Evolutionary conservation across 2,113 vertebrate genomes (phyloP).

Genomic region (Pimephales promelas): DNA sequence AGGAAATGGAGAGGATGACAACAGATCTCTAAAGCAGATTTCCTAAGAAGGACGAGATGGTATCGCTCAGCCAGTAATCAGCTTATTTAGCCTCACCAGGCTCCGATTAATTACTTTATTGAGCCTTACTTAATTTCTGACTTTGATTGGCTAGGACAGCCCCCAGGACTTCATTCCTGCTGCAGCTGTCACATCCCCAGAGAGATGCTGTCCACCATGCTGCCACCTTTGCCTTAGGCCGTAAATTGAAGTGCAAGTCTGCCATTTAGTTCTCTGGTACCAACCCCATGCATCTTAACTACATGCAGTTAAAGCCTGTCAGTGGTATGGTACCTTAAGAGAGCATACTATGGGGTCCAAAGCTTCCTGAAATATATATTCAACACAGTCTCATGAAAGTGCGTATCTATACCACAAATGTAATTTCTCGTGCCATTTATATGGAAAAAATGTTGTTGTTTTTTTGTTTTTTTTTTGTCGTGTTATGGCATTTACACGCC

Average conservation of each 20-base stretch:
- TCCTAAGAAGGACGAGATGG: conserved; percentile 41
- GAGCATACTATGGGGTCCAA: conserved; percentile 6
- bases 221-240: background rate
- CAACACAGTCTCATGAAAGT: too few species aligned
- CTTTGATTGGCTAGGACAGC: conserved; percentile 49
- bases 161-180: conserved; percentile 17
- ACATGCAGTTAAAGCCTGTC: background rate
- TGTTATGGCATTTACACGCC: too few species aligned
- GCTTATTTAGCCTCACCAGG: conserved; percentile 47
- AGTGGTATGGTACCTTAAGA: conserved; percentile 8
- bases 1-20: conserved; percentile 18
- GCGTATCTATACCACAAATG: too few species aligned
- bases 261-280: conserved; percentile 26
- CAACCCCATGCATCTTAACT: background rate
- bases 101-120: conserved; percentile 60
- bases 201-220: background rate
- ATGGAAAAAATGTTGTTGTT: too few species aligned
- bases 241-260: background rate
- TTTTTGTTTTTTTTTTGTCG: too few species aligned
- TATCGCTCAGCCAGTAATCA: conserved; percentile 52
- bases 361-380: background rate
- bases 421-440: too few species aligned
- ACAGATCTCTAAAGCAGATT: conserved; percentile 36
- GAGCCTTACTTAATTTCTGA: conserved; percentile 52
- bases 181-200: conserved; percentile 34